Base-by-base conservation (phyloP, 2,888 invertebrate species). In the Baronia brevicornis region DNA sequence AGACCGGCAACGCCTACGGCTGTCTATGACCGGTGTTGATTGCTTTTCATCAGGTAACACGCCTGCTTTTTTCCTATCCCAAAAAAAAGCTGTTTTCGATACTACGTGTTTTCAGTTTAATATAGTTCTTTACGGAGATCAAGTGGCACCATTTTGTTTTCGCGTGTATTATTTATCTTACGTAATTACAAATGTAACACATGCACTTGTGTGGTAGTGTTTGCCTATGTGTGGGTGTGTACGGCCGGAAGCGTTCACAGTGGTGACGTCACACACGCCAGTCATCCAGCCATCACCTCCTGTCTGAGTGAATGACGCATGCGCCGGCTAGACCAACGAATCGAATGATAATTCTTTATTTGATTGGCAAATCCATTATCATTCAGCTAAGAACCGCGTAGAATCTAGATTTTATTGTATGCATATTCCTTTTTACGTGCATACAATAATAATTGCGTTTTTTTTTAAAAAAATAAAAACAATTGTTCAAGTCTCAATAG, bases 221-320 rank as follows among this genome's bases (percentile, higher is more conserved):
- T 30, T 30, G 31, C 28, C 22, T 13, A 17, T 25, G 33, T 33
- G 36, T 25, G 30, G 20, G 40, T 32, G 39, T 23, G 21, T 20
- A 23, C 35, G 41, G 35, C 35, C 41, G 41, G 41, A 44, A 41
- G 41, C 24, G 27, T 20, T 14, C 32, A 31, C 33, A 38, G 36
- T 34, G 47, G 46, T 65, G 62, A 60, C 61, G 58, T 64, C 64
- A 66, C 53, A 57, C 51, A 56, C 44, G 14, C 5, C 46, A 39
- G 46, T 44, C 44, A 49, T 44, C 5, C 46, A 39, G 46, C 45
- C 44, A 49, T 44, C 45, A 43, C 44, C 50, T 50, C 46, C 44
- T 38, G 58, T 38, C 48, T 47, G 52, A 37, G 41, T 30, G n/a
- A 34, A 20, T 38, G 38, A 42, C 44, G 42, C 46, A 47, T 41